A percentile compares a stretch with the other conserved stretches of the same genome.
phyloP scores from a whole-genome alignment of 2,888 invertebrate species.

The Parasteatoda lunata region DNA sequence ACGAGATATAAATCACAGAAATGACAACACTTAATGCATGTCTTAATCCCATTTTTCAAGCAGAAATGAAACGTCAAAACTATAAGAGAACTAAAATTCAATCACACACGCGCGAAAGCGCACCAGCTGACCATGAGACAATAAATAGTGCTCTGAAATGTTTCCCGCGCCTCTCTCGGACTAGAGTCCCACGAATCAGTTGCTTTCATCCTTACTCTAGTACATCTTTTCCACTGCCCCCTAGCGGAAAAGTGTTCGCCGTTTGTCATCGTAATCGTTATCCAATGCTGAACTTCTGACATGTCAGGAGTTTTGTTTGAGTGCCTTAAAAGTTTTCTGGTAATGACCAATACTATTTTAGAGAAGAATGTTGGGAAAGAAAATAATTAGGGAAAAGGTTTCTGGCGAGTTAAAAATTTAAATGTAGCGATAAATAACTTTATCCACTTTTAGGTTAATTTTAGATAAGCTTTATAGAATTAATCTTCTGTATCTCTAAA shows the following conservation, averaged over 20 bases:
- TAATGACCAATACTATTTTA: too few species aligned
- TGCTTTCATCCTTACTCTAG: conserved; percentile 4
- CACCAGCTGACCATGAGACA: conserved; percentile 21
- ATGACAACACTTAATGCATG: not conserved
- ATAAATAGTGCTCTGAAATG: conserved; percentile 25
- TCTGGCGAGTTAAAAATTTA: too few species aligned
- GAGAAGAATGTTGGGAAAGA: too few species aligned
- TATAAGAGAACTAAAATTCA: not conserved
- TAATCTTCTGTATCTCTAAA: too few species aligned
- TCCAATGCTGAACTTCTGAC: conserved; percentile 63
- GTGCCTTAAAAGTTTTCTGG: not conserved
- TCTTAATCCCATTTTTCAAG: not conserved
- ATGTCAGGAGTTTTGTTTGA: conserved; percentile 18
- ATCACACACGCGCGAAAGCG: conserved; percentile 6
- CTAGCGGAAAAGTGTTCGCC: conserved; percentile 52
- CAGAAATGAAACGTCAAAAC: not conserved
- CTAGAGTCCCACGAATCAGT: conserved; percentile 10
- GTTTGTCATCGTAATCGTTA: conserved; percentile 64
- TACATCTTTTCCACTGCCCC: conserved; percentile 17
- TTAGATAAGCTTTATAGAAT: too few species aligned
- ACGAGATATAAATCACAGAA: too few species aligned
- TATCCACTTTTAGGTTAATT: too few species aligned
- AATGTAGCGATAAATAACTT: too few species aligned
- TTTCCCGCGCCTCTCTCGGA: conserved; percentile 23
- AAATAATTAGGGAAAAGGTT: too few species aligned